Evolutionary conservation across 1,140 invertebrate genomes (phyloP).

Genomic region (Metopolophium dirhodum): DNA sequence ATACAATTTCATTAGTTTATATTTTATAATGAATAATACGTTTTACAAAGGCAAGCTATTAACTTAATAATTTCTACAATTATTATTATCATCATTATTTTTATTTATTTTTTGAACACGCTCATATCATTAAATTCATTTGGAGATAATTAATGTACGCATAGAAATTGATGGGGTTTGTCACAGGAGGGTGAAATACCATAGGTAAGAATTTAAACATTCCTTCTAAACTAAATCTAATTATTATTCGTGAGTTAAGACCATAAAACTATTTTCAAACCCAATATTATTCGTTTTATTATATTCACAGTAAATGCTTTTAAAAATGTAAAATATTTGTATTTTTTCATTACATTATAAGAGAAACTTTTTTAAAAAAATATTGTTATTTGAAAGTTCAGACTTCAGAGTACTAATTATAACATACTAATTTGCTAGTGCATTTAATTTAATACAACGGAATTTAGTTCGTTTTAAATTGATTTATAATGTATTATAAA

Average conservation of each 20-base stretch:
- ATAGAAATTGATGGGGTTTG: background rate
- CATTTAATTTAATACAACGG: background rate
- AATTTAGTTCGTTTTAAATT: background rate
- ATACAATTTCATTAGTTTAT: background rate
- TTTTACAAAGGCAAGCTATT: background rate
- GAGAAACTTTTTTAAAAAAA: background rate
- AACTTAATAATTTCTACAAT: background rate
- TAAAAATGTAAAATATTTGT: background rate
- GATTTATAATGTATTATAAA: background rate
- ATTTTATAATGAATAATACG: background rate
- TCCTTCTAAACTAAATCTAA: background rate
- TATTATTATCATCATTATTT: background rate
- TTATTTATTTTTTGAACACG: background rate
- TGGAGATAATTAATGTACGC: background rate
- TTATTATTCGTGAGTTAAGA: slow-evolving; percentile 45
- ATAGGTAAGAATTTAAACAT: slow-evolving; percentile 24
- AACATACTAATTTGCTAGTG: background rate
- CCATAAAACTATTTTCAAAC: slow-evolving; percentile 9
- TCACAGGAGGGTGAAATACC: background rate
- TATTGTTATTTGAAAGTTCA: background rate
- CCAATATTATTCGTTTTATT: background rate
- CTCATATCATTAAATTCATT: background rate
- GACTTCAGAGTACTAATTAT: background rate
- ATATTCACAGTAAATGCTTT: background rate
- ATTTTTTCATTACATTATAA: background rate